A percentile compares a stretch with the other conserved stretches of the same genome.
phyloP scores from a whole-genome alignment of 2,888 invertebrate species.

The Synergus laeviventris region DNA sequence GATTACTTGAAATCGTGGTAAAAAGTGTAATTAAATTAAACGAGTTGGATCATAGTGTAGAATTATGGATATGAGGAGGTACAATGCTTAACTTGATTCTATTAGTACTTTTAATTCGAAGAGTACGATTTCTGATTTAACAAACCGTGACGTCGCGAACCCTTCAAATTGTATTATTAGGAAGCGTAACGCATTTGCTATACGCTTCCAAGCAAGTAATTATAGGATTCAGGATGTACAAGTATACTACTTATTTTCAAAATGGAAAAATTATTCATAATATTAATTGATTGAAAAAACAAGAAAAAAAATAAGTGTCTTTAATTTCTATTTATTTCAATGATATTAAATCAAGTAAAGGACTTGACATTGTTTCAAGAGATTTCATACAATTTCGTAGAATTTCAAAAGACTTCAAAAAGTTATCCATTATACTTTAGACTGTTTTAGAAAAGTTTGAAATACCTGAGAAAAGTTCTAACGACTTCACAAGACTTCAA shows the following conservation, averaged over 20 bases:
- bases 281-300: background rate
- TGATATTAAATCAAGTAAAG: too few relatives aligned
- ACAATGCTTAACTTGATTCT: conserved; percentile 26
- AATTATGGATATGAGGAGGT: conserved; percentile 30
- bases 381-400: too few relatives aligned
- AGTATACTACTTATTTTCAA: conserved; percentile 66
- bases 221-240: conserved; percentile 68
- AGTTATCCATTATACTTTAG: too few relatives aligned
- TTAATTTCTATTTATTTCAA: too few relatives aligned
- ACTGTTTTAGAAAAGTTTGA: too few relatives aligned
- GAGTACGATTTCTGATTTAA: conserved; percentile 26
- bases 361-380: too few relatives aligned
- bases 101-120: conserved; percentile 23
- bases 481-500: too few relatives aligned
- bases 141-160: conserved; percentile 46
- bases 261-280: conserved; percentile 58
- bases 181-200: conserved; percentile 48
- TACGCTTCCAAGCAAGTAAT: conserved; percentile 63
- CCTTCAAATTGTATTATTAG: conserved; percentile 51
- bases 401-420: too few relatives aligned
- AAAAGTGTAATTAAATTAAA: conserved; percentile 36
- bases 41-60: conserved; percentile 13
- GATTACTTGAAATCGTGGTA: conserved; percentile 36
- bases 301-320: too few relatives aligned
- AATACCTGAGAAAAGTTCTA: too few relatives aligned